phyloP scores from a whole-genome alignment of 1,140 invertebrate genomes.

The Venturia canescens region DNA sequence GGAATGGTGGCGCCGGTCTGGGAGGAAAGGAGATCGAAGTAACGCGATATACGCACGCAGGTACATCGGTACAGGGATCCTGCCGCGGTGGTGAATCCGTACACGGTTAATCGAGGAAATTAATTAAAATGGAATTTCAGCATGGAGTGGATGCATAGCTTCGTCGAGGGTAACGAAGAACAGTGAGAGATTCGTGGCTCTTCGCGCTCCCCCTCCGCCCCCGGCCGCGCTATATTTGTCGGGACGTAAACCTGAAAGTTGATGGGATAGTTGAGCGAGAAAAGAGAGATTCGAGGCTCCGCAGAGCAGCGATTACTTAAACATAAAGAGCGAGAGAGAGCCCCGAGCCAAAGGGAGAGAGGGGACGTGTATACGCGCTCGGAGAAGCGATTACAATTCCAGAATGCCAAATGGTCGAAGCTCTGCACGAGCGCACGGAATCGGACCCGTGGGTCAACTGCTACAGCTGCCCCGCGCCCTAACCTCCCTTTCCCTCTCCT shows the following conservation, averaged over 20 bases:
- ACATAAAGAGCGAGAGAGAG: not conserved
- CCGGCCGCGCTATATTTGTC: too few species aligned
- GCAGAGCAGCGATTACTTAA: not conserved
- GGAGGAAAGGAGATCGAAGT: not conserved
- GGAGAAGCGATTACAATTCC: conserved; percentile 53
- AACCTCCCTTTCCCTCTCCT: conserved; percentile 19
- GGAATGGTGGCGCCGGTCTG: not conserved
- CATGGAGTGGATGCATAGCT: conserved; percentile 1
- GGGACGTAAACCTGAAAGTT: too few species aligned
- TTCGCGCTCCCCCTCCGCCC: too few species aligned
- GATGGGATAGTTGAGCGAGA: not conserved
- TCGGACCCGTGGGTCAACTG: conserved; percentile 49
- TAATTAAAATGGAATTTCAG: conserved; percentile 57
- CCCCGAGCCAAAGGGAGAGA: not conserved
- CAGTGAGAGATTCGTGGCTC: not conserved
- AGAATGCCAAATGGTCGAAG: conserved; percentile 55
- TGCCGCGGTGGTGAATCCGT: conserved; percentile 33
- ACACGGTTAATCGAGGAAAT: conserved; percentile 52
- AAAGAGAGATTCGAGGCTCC: not conserved
- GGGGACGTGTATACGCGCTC: conserved; percentile 14
- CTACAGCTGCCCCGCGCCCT: conserved; percentile 15
- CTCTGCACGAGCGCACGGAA: conserved; percentile 49
- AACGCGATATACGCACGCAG: not conserved
- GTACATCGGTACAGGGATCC: not conserved
- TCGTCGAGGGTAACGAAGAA: conserved; percentile 27